Percentiles rank a stretch among this genome's conserved stretches.
Conservation (phyloP, 2,888 invertebrate species). For the Ornithoptera alexandrae region DNA sequence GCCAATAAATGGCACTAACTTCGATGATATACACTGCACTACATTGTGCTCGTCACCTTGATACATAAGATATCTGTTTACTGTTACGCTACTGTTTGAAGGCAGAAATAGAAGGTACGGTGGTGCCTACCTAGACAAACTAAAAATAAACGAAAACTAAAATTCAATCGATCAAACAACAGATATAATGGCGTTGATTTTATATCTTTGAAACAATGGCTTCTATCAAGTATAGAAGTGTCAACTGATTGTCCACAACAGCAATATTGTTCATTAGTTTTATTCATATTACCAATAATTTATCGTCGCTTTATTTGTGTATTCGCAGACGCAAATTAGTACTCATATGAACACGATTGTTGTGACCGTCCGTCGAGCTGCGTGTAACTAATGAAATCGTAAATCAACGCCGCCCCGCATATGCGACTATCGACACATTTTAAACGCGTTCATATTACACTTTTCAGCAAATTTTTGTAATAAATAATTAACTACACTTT, state of each 20-base stretch:
- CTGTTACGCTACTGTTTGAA: too few species aligned
- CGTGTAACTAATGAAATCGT: conserved; percentile 72
- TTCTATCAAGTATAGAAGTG: too few species aligned
- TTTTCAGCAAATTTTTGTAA: conserved; percentile 46
- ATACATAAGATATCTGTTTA: too few species aligned
- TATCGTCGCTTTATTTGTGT: conserved; percentile 9
- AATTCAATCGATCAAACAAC: too few species aligned
- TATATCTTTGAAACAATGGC: too few species aligned
- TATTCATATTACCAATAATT: conserved; percentile 18
- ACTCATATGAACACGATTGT: conserved; percentile 38
- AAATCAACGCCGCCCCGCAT: conserved; percentile 65
- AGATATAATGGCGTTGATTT: too few species aligned
- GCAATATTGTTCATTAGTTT: conserved; percentile 15
- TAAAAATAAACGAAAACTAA: too few species aligned
- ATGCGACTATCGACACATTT: conserved; percentile 60
- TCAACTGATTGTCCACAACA: background rate
- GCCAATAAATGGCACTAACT: too few species aligned
- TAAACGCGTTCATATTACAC: conserved; percentile 57
- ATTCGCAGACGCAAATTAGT: conserved; percentile 27
- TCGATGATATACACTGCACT: too few species aligned
- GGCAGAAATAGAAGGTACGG: too few species aligned
- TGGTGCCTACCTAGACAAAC: too few species aligned
- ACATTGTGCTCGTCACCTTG: too few species aligned
- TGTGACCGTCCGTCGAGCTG: conserved; percentile 52
- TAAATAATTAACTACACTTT: conserved; percentile 4